Conservation (phyloP, 2,113 vertebrate genomes). For the Lepus americanus region DNA sequence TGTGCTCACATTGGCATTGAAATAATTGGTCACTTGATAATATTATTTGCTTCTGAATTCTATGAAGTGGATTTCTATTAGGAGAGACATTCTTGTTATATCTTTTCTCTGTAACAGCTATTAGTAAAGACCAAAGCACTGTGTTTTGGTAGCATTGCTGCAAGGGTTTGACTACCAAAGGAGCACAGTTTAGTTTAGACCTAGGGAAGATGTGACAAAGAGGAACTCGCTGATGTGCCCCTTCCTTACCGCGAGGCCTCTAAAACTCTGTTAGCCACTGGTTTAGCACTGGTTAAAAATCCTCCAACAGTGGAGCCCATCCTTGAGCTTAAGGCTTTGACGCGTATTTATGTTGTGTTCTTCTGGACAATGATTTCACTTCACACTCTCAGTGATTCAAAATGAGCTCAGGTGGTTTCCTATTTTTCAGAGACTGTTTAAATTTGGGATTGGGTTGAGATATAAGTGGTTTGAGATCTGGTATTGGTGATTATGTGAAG, state of each 20-base stretch:
- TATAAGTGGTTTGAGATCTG: neutral
- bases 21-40: neutral
- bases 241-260: too few relatives aligned
- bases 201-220: neutral
- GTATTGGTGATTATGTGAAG: neutral
- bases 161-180: neutral
- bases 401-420: neutral
- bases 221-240: neutral
- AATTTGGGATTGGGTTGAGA: neutral
- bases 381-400: neutral
- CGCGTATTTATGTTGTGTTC: neutral
- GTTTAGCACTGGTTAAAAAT: neutral
- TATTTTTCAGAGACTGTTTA: neutral
- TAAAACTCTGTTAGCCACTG: neutral
- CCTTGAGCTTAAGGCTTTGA: neutral
- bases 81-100: neutral
- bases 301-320: neutral
- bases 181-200: neutral
- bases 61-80: slow-evolving; percentile 8
- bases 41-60: slow-evolving; percentile 33
- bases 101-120: neutral
- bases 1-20: neutral
- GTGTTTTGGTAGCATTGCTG: neutral
- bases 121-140: neutral
- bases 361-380: neutral